Evolutionary conservation across 2,113 vertebrate species (phyloP).

Genomic region (Ahaetulla prasina): DNA sequence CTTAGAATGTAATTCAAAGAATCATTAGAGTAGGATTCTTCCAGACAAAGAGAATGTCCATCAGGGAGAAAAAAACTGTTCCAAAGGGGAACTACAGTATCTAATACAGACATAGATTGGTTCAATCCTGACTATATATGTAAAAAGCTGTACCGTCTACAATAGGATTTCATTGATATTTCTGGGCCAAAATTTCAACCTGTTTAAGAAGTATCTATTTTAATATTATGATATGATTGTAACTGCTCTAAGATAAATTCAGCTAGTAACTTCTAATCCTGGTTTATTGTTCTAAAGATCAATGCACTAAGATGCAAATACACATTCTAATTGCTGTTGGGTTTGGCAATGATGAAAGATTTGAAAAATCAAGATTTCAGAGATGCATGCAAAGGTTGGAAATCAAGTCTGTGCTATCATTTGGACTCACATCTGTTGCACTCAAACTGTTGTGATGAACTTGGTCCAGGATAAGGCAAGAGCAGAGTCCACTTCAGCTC

Average conservation of each 20-base stretch:
- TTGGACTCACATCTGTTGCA: neutral
- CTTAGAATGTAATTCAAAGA: neutral
- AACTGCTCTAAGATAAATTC: neutral
- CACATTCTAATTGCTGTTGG: neutral
- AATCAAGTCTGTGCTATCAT: neutral
- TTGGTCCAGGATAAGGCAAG: neutral
- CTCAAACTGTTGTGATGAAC: neutral
- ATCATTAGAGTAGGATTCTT: neutral
- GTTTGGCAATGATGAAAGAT: neutral
- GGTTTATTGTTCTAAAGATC: neutral
- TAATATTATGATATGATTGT: neutral
- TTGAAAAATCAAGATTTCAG: neutral
- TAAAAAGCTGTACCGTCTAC: neutral
- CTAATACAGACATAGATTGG: neutral
- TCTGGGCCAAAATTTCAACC: neutral
- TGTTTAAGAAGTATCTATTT: neutral
- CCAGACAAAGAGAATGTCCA: neutral
- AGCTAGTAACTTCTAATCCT: neutral
- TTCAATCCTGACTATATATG: neutral
- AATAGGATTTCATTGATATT: neutral
- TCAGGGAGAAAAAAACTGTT: neutral
- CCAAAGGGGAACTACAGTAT: neutral
- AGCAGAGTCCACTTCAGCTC: neutral
- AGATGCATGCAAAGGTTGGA: neutral
- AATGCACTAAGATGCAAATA: neutral